These are phyloP conservation scores for Neotragus pygmaeus DNA, from an alignment of 2,113 vertebrate genomes.

Conservation along the genomic window DNA sequence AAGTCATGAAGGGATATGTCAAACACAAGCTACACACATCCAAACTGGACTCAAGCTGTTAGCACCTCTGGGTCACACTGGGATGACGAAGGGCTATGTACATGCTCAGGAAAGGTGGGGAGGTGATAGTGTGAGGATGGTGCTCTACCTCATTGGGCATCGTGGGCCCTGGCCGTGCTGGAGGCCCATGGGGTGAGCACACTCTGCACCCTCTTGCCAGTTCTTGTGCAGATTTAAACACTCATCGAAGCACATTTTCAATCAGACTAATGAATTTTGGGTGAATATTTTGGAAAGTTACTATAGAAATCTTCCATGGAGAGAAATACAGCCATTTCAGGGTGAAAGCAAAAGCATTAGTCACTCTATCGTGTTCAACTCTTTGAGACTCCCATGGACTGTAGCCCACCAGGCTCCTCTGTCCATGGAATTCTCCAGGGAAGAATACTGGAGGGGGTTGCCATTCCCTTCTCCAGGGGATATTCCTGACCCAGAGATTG, in stretches of 20 bases:
- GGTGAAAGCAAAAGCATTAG: not conserved
- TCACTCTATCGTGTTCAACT: not conserved
- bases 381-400: not conserved
- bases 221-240: not conserved
- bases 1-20: not conserved
- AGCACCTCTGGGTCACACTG: not conserved
- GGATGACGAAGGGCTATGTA: not conserved
- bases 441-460: not conserved
- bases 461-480: not conserved
- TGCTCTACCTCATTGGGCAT: not conserved
- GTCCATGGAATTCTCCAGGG: not conserved
- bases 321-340: not conserved
- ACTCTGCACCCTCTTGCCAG: not conserved
- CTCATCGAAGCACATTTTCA: not conserved
- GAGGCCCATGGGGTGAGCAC: not conserved
- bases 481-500: not conserved
- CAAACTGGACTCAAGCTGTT: not conserved
- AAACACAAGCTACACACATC: not conserved
- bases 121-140: not conserved
- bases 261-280: not conserved
- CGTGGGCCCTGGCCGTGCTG: not conserved
- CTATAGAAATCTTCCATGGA: not conserved
- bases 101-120: not conserved
- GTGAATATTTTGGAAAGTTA: not conserved
- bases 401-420: not conserved